A percentile compares a stretch with the other conserved stretches of the same genome.
phyloP scores from a whole-genome alignment of 1,140 invertebrate genomes.

The Drosophila lacteicornis region DNA sequence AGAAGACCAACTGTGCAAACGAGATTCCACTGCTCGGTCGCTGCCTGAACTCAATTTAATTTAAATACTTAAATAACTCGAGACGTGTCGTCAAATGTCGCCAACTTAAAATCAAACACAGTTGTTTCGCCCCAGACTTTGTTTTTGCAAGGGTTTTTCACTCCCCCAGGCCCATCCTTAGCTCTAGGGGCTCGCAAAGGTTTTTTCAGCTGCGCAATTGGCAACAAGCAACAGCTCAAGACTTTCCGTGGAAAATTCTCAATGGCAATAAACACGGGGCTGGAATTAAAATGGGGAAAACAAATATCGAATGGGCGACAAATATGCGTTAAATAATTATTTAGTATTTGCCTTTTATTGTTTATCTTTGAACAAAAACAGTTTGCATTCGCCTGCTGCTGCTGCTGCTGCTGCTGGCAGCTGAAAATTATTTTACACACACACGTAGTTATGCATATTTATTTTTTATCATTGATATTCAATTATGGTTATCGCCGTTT shows the following conservation, averaged over 20 bases:
- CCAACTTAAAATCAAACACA: constrained; percentile 64
- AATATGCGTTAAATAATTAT: constrained; percentile 67
- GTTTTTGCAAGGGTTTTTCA: constrained; percentile 39
- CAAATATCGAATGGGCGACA: constrained; percentile 54
- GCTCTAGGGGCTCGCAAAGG: background rate
- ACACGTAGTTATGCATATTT: constrained; percentile 42
- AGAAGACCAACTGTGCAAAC: constrained; percentile 70
- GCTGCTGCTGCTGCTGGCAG: constrained; percentile 7
- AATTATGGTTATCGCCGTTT: constrained; percentile 72
- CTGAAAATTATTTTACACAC: constrained; percentile 31
- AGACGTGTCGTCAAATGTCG: constrained; percentile 40
- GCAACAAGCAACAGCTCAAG: constrained; percentile 38
- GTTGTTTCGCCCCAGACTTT: constrained; percentile 44
- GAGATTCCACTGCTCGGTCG: constrained; percentile 47
- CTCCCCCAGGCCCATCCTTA: constrained; percentile 25
- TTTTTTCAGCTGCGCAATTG: constrained; percentile 64
- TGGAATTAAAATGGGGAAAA: constrained; percentile 36
- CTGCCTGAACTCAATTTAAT: constrained; percentile 52
- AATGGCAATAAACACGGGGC: constrained; percentile 28
- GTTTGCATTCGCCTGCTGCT: constrained; percentile 33
- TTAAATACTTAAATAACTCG: constrained; percentile 27
- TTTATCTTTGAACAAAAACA: constrained; percentile 52
- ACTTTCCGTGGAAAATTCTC: constrained; percentile 43
- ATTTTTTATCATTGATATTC: constrained; percentile 71
- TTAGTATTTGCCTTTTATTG: constrained; percentile 49